phyloP scores from a whole-genome alignment of 2,888 invertebrate species.

The Tuberolachnus salignus region DNA sequence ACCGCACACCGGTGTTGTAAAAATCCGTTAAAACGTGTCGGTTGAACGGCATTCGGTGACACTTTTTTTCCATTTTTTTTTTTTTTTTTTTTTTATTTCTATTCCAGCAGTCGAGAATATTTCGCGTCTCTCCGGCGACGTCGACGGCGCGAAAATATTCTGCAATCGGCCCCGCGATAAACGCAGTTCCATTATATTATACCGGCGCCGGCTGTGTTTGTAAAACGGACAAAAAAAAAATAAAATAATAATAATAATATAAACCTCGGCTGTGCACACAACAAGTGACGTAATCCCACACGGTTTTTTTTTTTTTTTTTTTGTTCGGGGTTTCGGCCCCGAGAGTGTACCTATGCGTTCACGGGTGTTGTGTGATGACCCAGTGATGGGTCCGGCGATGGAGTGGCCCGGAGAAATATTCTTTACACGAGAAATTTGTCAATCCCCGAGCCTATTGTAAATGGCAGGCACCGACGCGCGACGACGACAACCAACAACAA shows the following conservation, averaged over 20 bases:
- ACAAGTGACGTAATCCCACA: not conserved
- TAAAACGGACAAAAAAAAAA: not conserved
- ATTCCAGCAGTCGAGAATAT: too few relatives aligned
- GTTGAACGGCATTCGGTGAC: too few relatives aligned
- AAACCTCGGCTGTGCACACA: not conserved
- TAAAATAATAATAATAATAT: too few relatives aligned
- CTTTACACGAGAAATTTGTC: slow-evolving; percentile 9
- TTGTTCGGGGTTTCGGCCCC: not conserved
- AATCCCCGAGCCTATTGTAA: not conserved
- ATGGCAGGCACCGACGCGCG: too few relatives aligned
- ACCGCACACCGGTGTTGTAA: not conserved
- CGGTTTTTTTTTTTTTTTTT: too few relatives aligned
- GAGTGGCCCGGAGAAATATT: not conserved
- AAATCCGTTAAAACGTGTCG: slow-evolving; percentile 20
- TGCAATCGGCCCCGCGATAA: not conserved
- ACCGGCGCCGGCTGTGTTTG: not conserved
- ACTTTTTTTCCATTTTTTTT: too few relatives aligned
- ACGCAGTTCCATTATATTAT: not conserved
- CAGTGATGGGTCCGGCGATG: too few relatives aligned
- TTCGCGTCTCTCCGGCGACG: not conserved
- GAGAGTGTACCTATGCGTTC: not conserved
- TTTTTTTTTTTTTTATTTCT: too few relatives aligned
- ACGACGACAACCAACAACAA: too few relatives aligned
- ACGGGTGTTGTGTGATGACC: too few relatives aligned
- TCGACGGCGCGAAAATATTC: not conserved